Evolutionary conservation across 2,888 invertebrate genomes (phyloP).

Genomic region (Seira musarum): DNA sequence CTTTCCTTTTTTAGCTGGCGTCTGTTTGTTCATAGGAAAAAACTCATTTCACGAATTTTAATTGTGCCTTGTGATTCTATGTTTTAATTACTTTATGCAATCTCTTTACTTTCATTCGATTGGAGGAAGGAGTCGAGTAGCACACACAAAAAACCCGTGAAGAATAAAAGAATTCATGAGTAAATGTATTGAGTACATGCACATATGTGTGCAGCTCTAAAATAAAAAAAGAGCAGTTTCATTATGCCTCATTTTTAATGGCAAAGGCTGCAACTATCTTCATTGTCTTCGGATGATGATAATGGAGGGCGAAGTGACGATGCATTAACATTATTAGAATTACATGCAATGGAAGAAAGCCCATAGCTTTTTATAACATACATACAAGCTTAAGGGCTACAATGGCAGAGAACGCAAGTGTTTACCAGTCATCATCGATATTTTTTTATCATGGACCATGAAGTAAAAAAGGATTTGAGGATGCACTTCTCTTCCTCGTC

Average conservation of each 20-base stretch:
- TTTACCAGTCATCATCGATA: background rate
- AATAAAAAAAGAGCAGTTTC: conserved; percentile 2
- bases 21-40: background rate
- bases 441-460: background rate
- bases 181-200: no score
- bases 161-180: no score
- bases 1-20: background rate
- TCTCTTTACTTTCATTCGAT: background rate
- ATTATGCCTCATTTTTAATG: conserved; percentile 3
- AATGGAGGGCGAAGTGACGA: conserved; percentile 21
- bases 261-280: background rate
- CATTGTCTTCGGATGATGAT: conserved; percentile 26
- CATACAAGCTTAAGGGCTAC: no score
- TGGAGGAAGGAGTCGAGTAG: background rate
- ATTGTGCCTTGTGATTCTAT: conserved; percentile 38
- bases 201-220: no score
- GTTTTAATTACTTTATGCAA: conserved; percentile 44
- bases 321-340: conserved; percentile 32
- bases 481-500: background rate
- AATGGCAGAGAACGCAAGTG: background rate
- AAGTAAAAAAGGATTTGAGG: background rate
- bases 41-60: conserved; percentile 56
- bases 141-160: no score
- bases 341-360: no score
- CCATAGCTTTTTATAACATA: no score